Evolutionary conservation across 2,888 invertebrate genomes (phyloP), one percentile per base, ranked within the genome.

Genomic region (Saturnia japonica): DNA sequence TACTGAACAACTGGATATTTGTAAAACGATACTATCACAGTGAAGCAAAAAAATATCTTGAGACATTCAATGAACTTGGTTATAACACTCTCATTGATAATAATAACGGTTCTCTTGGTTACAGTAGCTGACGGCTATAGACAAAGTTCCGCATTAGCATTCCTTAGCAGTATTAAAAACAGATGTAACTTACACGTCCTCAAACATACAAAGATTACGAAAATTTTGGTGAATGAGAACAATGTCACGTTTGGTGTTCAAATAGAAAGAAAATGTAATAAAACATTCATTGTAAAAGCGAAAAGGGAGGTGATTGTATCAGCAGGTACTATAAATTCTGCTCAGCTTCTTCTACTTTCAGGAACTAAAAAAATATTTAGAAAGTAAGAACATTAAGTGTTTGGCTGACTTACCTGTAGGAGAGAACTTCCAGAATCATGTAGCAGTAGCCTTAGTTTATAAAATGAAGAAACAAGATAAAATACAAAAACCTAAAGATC

Each of bases 101-200:
- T 43, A 81, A 82, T 67, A 79, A 77, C 0, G 73, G 86, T 81
- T 68, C 85, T 84, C 54, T 87, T 88, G 77, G 77, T 3, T 74
- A 69, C 96, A 0, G 93, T 95, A 6, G 86, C 95, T n/a, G 89
- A 96, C 70, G 97, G 97, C 0, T 84, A 96, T 1, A 89, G 97
- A 1, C 96, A 96, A 80, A 96, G 96, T 80, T 95, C 96, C 1
- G 96, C 96, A 8, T 96, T 96, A 85, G 96, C 95, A 0, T 97
- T 95, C 79, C 84, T 97, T 19, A 89, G 90, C 66, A 95, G 89
- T 71, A 71, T 74, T 7, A 81, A 76, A 70, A 67, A 78, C 9
- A 74, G 84, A 42, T 51, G 67, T 3, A 86, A 86, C 72, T 73
- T 88, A 7, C 77, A 80, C 42, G 78, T 88, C 0, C 78, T 87